Evolutionary conservation across 2,113 vertebrate genomes (phyloP), one percentile per base, ranked within the genome.

Genomic region (Gallinago undulata): DNA sequence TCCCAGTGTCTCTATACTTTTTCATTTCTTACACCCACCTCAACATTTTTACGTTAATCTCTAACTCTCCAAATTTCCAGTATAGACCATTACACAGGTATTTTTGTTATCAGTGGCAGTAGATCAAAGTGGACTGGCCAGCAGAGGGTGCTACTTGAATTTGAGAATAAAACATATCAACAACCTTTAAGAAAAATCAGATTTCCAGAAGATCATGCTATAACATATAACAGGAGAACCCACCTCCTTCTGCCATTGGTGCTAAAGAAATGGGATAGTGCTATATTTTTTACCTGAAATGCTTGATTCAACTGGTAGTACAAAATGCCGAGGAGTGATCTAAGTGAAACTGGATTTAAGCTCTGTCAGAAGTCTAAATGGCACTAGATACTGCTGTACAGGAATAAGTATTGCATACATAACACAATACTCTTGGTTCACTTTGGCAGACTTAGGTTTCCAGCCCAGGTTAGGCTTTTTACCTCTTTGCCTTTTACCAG

Each of bases 91-190:
- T 39, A 37, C 19, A 7, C 3, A 77, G 13, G 8, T 13, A 75
- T 92, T 51, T 53, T 51, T 83, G 25, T 27, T 66, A 37, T 15
- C 1, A 1, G 16, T 16, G 56, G 33, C 9, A 39, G 18, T 35
- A 67, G 56, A 41, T 39, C 69, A 75, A 59, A 62, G n/a, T 66
- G 28, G 31, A 62, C 28, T 50, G 23, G 45, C 86, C 94, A 90
- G 73, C 18, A 93, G 95, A 92, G 90, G 90, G 94, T 73, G 84
- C 73, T 66, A 73, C 86, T 62, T 82, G 62, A 93, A 89, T 87
- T 66, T 87, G 35, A 18, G 84, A 91, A 64, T 76, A 73, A 63
- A 95, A 62, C 1, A 2, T n/a, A 57, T 76, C 31, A 43, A 90
- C 57, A 87, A 53, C 3, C 4, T 72, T 75, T n/a, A 51, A 41